A percentile compares a stretch with the other conserved stretches of the same genome.
These are phyloP conservation scores for Saimiri boliviensis DNA, from an alignment of 2,113 vertebrate genomes.

Conservation along the genomic window DNA sequence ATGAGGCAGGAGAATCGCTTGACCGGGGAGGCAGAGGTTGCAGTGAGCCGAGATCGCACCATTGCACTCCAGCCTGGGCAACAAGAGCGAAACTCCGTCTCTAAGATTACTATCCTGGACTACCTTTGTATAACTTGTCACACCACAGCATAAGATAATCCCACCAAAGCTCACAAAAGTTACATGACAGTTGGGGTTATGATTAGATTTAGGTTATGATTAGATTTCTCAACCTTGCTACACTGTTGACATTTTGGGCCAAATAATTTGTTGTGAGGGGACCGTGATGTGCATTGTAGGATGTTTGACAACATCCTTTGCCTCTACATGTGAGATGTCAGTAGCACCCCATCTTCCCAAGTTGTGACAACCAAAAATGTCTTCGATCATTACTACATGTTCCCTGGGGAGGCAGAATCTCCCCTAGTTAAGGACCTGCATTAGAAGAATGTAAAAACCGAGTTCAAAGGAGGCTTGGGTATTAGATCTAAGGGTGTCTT, in stretches of 20 bases:
- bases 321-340: background rate
- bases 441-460: background rate
- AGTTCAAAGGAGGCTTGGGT: background rate
- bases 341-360: background rate
- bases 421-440: background rate
- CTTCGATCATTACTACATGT: background rate
- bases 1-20: too few relatives aligned
- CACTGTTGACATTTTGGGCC: background rate
- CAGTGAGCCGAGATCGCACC: too few relatives aligned
- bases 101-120: background rate
- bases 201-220: background rate
- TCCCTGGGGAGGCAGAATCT: background rate
- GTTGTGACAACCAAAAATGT: background rate
- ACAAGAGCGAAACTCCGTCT: too few relatives aligned
- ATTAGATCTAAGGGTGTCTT: background rate
- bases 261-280: background rate
- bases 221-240: background rate
- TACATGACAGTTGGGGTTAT: background rate
- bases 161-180: background rate
- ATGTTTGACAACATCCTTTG: background rate
- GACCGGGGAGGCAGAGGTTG: too few relatives aligned
- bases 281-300: background rate
- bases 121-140: conserved; percentile 1
- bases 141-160: background rate
- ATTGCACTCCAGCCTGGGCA: too few relatives aligned